A percentile compares a stretch with the other conserved stretches of the same genome.
These are phyloP conservation scores for Kuschelorhynchus macadamiae DNA, from an alignment of 2,888 invertebrate genomes.

Conservation along the genomic window DNA sequence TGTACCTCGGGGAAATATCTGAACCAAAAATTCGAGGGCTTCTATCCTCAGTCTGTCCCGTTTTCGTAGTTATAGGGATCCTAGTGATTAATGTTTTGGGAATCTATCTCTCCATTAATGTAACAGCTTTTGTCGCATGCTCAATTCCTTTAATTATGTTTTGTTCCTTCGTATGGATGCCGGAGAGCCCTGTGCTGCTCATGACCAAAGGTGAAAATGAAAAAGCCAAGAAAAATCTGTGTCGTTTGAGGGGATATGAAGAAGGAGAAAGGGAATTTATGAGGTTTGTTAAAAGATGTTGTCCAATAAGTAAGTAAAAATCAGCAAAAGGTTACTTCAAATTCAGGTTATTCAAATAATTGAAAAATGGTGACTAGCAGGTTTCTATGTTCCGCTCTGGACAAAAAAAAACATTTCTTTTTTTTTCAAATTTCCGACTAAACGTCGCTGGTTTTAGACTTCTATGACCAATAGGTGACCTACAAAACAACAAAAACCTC, in stretches of 20 bases:
- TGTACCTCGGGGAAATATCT: conserved; percentile 75
- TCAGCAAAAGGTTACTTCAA: too few species aligned
- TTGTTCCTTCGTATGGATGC: conserved; percentile 70
- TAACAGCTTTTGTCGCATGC: conserved; percentile 70
- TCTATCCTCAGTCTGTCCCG: conserved; percentile 73
- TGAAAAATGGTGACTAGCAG: too few species aligned
- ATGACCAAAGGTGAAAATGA: conserved; percentile 66
- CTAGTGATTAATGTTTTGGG: conserved; percentile 71
- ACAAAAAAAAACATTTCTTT: too few species aligned
- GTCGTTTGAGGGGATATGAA: conserved; percentile 67
- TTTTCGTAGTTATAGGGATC: conserved; percentile 71
- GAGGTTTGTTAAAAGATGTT: conserved; percentile 49
- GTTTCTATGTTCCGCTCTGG: too few species aligned
- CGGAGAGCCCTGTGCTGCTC: conserved; percentile 73
- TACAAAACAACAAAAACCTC: too few species aligned
- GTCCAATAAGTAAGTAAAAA: too few species aligned
- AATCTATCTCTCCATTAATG: conserved; percentile 69
- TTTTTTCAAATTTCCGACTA: too few species aligned
- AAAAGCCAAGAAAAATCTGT: conserved; percentile 69
- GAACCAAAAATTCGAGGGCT: conserved; percentile 73
- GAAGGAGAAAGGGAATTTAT: conserved; percentile 69
- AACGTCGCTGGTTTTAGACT: too few species aligned
- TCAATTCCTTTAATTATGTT: conserved; percentile 69
- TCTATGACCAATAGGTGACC: too few species aligned
- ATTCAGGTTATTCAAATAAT: too few species aligned